Base-by-base conservation (phyloP, 1,140 invertebrate species). In the Drosophila subobscura region DNA sequence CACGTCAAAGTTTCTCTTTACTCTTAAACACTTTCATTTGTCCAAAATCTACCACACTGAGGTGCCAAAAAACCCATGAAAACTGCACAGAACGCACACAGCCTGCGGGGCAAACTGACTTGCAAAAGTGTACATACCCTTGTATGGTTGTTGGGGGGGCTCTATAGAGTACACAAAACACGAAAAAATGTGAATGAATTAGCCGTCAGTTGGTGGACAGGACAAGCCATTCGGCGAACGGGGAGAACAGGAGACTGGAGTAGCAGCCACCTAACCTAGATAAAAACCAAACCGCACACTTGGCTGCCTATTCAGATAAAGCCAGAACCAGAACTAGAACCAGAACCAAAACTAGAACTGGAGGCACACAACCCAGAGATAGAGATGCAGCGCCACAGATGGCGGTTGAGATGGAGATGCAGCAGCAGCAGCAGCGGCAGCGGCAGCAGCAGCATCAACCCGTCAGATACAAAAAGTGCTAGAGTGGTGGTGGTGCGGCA, bases 271-370 rank as follows among this genome's bases (percentile, higher is more conserved):
- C 70, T 79, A 79, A 77, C 79, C 80, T 45, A 84, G 79, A 84
- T 85, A 85, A 84, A 84, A 74, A 56, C 4, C 52, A 65, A 84
- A 80, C 79, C 79, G 79, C 79, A 84, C 80, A 84, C 79, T 84
- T 85, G 80, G 64, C 79, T 84, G 79, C 79, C 79, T 81, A 74
- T 73, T 73, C 68, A 73, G 70, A 72, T 63, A 55, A 50, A 72
- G 68, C 23, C 49, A 50, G 56, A 54, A 64, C 49, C 46, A 29
- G 57, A 72, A 72, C 56, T 49, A 61, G 22, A 50, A 40, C 45
- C 57, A 33, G 40, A 37, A 16, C 40, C 46, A 45, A 33, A 72
- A 53, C 50, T 40, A 72, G 49, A 53, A 66, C 49, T 37, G 33
- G 10, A 37, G 10, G 33, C 29, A 10, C 29, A 37, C 10, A 37